Base-by-base conservation (phyloP, 2,113 vertebrate genomes). In the Xyliphius kryptos region DNA sequence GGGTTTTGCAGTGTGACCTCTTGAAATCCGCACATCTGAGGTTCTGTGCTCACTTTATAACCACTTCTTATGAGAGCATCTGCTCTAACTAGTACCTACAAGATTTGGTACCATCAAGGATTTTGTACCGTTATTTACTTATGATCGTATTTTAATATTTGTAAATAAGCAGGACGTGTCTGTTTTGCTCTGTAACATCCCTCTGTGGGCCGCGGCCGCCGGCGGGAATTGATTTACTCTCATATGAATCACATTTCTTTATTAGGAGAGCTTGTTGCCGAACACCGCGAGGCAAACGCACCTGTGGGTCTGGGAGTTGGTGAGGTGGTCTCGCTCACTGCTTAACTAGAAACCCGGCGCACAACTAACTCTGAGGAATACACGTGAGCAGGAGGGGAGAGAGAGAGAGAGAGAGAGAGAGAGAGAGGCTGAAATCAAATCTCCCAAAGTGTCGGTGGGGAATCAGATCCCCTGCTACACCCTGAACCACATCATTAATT, bases 401-500 rank as follows among this genome's bases (percentile, higher is more conserved):
- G 10, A 6, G 37, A 6, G 47, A 47, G 40, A 14, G 55, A 52
- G 36, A 38, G 40, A 32, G 55, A 10, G 41, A 22, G 21, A 12
- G 21, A 7, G 14, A 16, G 51, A 76, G 81, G 82, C 80, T 87
- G 82, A 86, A 86, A 88, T 81, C 76, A 70, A 65, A 80, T 76
- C 79, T 82, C 81, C 83, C 83, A 75, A 70, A 77, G 67, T 67
- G 70, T 70, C 83, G 76, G 78, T 49, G 66, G 80, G 80, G 83
- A 83, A 62, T 63, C 21, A 6, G 73, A 79, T 86, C 83, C 82
- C 81, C 81, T 79, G 81, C 79, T 85, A 85, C 82, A 82, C 74
- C 80, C 79, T 85, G 79, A 86, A 81, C 79, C 75, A 82, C 78
- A 80, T 86, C 82, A 87, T 86, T 84, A 84, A 86, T 80, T 81